These are phyloP conservation scores for Staurois parvus DNA, from an alignment of 2,797 vertebrate species.

Conservation along the genomic window DNA sequence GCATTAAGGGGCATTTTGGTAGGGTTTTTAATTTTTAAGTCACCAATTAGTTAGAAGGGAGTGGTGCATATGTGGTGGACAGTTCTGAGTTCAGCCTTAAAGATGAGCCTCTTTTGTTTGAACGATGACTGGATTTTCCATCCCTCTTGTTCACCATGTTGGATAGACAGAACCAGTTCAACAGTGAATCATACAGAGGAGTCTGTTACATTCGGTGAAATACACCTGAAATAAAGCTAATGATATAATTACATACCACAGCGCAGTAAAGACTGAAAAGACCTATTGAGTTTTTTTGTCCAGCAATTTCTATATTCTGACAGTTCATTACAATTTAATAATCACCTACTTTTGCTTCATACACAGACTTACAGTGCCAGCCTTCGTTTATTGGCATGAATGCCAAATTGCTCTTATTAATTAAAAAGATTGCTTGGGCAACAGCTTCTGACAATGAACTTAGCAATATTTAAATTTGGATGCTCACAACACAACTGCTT, in stretches of 20 bases:
- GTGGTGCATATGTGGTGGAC: too few relatives aligned
- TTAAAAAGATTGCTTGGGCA: conserved; percentile 57
- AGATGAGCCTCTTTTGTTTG: too few relatives aligned
- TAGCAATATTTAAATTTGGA: conserved; percentile 58
- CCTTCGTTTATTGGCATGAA: conserved; percentile 46
- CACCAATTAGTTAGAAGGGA: too few relatives aligned
- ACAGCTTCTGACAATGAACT: conserved; percentile 61
- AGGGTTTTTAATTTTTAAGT: too few relatives aligned
- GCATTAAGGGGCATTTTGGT: too few relatives aligned
- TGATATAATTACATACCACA: background rate
- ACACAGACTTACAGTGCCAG: conserved; percentile 31
- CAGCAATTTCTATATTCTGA: background rate
- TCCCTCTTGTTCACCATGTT: background rate
- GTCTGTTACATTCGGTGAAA: background rate
- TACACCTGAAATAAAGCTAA: background rate
- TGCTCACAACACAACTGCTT: conserved; percentile 53
- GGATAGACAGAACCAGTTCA: too few relatives aligned
- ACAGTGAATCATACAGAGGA: too few relatives aligned
- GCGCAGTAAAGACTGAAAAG: background rate
- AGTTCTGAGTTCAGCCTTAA: too few relatives aligned
- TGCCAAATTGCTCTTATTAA: conserved; percentile 50
- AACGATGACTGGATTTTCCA: too few relatives aligned
- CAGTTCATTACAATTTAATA: conserved; percentile 27
- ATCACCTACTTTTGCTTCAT: conserved; percentile 30
- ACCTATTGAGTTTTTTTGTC: background rate